These are phyloP conservation scores for Glandiceps talaboti DNA, from an alignment of 53 echinoderm and acorn worm species.

Conservation along the genomic window DNA sequence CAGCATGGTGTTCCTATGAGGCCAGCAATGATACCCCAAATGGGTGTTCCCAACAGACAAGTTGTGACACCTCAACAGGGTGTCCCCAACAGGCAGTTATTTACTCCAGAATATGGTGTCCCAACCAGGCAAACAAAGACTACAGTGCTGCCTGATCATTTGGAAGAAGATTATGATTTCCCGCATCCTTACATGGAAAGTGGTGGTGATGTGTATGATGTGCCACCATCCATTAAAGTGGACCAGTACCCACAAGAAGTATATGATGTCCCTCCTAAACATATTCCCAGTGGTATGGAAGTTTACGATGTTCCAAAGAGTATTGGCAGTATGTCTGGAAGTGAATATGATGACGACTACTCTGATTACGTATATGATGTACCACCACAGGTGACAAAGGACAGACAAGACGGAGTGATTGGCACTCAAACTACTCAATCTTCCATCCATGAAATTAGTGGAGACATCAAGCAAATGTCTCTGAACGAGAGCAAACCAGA, in stretches of 20 bases:
- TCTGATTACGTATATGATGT: slow-evolving; percentile 84
- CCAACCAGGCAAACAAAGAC: neutral
- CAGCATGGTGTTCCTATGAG: neutral
- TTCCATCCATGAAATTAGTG: slow-evolving; percentile 24
- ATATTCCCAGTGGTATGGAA: slow-evolving; percentile 7
- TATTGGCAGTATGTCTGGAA: neutral
- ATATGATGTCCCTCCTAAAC: slow-evolving; percentile 59
- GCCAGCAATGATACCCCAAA: neutral
- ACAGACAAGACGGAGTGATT: slow-evolving; percentile 30
- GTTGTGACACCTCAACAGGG: too few species aligned
- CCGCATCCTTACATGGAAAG: neutral
- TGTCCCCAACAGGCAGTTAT: neutral
- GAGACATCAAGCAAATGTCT: slow-evolving; percentile 25
- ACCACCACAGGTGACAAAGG: slow-evolving; percentile 85
- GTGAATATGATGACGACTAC: slow-evolving; percentile 19
- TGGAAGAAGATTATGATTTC: neutral
- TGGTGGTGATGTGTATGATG: neutral
- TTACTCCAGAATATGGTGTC: neutral
- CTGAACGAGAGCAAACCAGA: slow-evolving; percentile 37
- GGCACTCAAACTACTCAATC: neutral
- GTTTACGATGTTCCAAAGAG: slow-evolving; percentile 18
- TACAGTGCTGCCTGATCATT: neutral
- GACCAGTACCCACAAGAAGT: slow-evolving; percentile 36
- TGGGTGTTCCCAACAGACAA: too few species aligned
- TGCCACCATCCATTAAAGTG: neutral